Percentiles rank a stretch among this genome's conserved stretches.
These are phyloP conservation scores for Melanerpes formicivorus DNA, from an alignment of 2,113 vertebrate species.

Conservation along the genomic window DNA sequence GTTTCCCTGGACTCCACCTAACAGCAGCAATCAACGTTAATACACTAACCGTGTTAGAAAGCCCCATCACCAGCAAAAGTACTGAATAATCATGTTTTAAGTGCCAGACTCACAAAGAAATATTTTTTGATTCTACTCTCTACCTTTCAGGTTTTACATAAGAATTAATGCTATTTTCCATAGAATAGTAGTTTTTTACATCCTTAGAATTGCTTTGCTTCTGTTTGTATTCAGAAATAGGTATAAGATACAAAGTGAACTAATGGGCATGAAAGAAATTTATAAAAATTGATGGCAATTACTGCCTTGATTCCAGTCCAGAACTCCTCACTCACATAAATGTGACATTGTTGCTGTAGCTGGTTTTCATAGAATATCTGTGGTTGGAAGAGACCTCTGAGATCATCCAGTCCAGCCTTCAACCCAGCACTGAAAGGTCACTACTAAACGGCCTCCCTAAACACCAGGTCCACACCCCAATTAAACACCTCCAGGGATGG, in stretches of 20 bases:
- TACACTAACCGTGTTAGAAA: neutral
- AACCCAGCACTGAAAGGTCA: too few relatives aligned
- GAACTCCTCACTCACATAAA: neutral
- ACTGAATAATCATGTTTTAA: constrained; percentile 15
- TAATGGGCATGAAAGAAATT: constrained; percentile 17
- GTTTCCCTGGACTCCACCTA: neutral
- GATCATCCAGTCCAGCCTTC: too few relatives aligned
- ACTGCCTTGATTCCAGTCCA: neutral
- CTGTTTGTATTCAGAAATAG: constrained; percentile 25
- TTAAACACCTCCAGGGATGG: too few relatives aligned
- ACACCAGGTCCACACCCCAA: too few relatives aligned
- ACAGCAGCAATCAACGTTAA: neutral
- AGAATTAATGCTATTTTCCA: constrained; percentile 24
- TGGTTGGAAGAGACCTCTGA: too few relatives aligned
- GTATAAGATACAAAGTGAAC: constrained; percentile 18
- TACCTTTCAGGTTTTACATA: neutral
- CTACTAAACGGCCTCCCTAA: too few relatives aligned
- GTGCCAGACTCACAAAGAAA: neutral
- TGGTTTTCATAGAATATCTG: neutral
- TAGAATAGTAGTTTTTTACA: constrained; percentile 20
- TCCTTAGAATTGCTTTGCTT: neutral
- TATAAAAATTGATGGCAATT: constrained; percentile 7
- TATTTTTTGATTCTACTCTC: constrained; percentile 19
- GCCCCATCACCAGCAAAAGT: neutral
- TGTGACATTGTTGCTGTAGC: neutral